Evolutionary conservation across 1,140 invertebrate species (phyloP), one percentile per base, ranked within the genome.

Genomic region (Chymomyza costata): DNA sequence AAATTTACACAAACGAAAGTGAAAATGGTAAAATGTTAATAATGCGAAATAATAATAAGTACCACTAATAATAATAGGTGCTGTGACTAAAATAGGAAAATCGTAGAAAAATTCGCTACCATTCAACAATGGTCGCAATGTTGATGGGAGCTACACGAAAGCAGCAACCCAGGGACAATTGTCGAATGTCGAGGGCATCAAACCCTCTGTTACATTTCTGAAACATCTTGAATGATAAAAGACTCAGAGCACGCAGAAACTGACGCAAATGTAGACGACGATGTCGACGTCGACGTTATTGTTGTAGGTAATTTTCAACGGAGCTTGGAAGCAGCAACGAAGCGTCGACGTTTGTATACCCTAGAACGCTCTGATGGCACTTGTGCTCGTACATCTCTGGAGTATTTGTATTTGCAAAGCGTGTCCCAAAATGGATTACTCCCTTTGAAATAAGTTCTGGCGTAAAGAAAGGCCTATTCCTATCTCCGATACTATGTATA

Each of bases 21-120:
- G 73, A 78, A 78, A 78, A 78, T 73, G 54, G 58, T 67, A 51
- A 78, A 78, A 80, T 80, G 74, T 78, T 74, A 78, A 78, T 78
- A 78, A 78, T 57, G 55, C 32, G 32, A 34, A 67, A 71, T 71
- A 78, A 69, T 57, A 60, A 60, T 60, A 60, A 63, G n/a, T n/a
- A n/a, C n/a, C n/a, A n/a, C n/a, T n/a, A 70, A 78, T 71, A 71
- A 78, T 76, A 78, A 74, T 73, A 21, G 21, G 32, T 14, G 38
- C 18, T 65, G 35, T 41, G 59, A 70, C 54, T 76, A 40, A 70
- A 66, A 64, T 67, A 80, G 73, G 58, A 55, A 78, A 80, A 78
- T 80, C 57, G 58, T 51, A 61, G 41, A 52, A 76, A 67, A 76
- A 74, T 74, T 76, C 44, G 71, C 73, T 48, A 54, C 31, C 64